phyloP scores from a whole-genome alignment of 2,797 vertebrate genomes.

The Acestrorhynchus altus region DNA sequence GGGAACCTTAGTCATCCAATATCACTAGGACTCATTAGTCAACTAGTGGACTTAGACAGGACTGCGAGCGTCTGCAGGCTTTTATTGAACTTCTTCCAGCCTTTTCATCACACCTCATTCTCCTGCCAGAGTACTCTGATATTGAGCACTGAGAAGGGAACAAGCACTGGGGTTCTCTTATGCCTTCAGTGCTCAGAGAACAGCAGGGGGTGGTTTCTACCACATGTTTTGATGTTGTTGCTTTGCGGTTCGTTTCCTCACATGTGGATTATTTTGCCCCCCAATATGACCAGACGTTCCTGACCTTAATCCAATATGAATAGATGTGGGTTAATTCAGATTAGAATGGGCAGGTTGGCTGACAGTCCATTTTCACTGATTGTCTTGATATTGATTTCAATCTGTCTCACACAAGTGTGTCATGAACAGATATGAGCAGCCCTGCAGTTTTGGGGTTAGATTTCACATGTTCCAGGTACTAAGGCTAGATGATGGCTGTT shows the following conservation, averaged over 20 bases:
- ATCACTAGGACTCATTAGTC: too few species aligned
- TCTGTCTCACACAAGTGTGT: background rate
- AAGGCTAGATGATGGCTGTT: too few species aligned
- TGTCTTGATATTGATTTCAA: background rate
- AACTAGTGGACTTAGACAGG: too few species aligned
- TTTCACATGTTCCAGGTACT: background rate
- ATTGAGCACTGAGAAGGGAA: background rate
- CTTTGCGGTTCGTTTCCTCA: background rate
- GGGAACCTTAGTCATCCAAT: too few species aligned
- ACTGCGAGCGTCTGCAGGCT: too few species aligned
- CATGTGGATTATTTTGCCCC: slow-evolving; percentile 2
- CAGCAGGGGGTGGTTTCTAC: background rate
- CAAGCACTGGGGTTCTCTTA: background rate
- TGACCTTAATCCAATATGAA: background rate
- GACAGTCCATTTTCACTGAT: background rate
- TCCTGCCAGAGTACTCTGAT: background rate
- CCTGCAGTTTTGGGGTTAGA: background rate
- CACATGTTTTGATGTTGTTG: background rate
- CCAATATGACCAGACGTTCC: background rate
- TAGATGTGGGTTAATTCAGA: slow-evolving; percentile 2
- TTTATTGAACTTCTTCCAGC: background rate
- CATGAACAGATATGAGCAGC: background rate
- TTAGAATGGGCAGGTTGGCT: background rate
- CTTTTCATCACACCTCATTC: background rate
- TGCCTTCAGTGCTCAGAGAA: slow-evolving; percentile 1